Evolutionary conservation across 2,888 invertebrate species (phyloP).

Genomic region (Barypeithes pellucidus): DNA sequence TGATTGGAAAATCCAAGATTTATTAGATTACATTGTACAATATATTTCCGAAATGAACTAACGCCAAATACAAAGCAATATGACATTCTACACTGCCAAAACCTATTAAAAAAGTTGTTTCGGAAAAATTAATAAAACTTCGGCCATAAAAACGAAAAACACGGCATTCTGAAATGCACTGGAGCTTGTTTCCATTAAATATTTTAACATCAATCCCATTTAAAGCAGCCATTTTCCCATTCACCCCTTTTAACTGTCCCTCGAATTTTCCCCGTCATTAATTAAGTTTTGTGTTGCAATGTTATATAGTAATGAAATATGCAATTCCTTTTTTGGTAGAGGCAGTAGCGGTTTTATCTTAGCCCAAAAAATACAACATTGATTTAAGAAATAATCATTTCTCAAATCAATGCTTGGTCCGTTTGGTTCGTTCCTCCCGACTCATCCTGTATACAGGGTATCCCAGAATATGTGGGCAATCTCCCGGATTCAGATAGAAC

Average conservation of each 20-base stretch:
- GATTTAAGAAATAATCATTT: too few relatives aligned
- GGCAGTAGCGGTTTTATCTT: too few relatives aligned
- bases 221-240: constrained; percentile 28
- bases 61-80: constrained; percentile 1
- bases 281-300: constrained; percentile 40
- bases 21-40: too few relatives aligned
- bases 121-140: constrained; percentile 36
- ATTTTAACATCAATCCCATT: constrained; percentile 45
- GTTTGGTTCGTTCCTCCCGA: too few relatives aligned
- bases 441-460: too few relatives aligned
- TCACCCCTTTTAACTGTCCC: constrained; percentile 28
- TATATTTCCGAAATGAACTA: neutral
- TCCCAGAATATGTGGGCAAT: too few relatives aligned
- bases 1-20: too few relatives aligned
- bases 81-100: neutral
- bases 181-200: constrained; percentile 33
- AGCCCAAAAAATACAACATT: too few relatives aligned
- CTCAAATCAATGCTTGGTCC: too few relatives aligned
- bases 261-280: constrained; percentile 15
- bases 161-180: constrained; percentile 12
- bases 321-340: constrained; percentile 18
- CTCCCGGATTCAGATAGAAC: too few relatives aligned
- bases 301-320: constrained; percentile 22
- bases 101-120: constrained; percentile 31
- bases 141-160: constrained; percentile 30